Base-by-base conservation (phyloP, 2,888 invertebrate species). In the Homarus gammarus region DNA sequence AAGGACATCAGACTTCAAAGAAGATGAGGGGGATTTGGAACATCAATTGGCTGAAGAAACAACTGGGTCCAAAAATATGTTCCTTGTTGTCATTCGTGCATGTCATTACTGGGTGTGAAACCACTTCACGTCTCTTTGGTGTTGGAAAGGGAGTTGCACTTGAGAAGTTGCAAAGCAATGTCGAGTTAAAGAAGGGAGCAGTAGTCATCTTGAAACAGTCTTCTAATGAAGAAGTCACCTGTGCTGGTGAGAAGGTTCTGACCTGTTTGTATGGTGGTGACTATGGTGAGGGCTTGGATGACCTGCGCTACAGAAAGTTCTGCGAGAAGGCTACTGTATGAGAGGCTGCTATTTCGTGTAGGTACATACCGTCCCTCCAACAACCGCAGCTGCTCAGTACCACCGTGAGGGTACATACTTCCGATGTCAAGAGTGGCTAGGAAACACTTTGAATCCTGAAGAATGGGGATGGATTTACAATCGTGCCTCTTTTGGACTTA, bases 61-160 rank as follows among this genome's bases (percentile, higher is more conserved):
- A 51, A 51, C 31, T 79, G 44, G 36, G 56, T 79, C 18, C 51
- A 79, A 79, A 61, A 51, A 36, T 31, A 36, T 61, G 79, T 31
- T 31, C 15, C 33, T 79, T 51, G 61, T 51, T 79, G 12, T 36
- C 61, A 79, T 49, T 79, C 33, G 51, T 56, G 40, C 77, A 51
- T 56, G 79, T 56, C 27, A 79, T 79, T 73, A 68, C 68, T 82
- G 79, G 64, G 27, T 82, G 82, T 49, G 82, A 8, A 31, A 82
- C 82, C 61, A 82, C 64, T 38, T 81, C 61, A 56, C 56, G 64
- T 64, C 31, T 40, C n/a, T 82, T 82, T 68, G 6, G 27, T 38
- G 64, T 82, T 68, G 61, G 56, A 61, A 81, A 81, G 56, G 81
- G 31, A 40, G 1, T n/a, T n/a, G 31, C 49, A 49, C 78, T 78